Conservation (phyloP, 2,797 vertebrate species). For the Urophycis tenuis region DNA sequence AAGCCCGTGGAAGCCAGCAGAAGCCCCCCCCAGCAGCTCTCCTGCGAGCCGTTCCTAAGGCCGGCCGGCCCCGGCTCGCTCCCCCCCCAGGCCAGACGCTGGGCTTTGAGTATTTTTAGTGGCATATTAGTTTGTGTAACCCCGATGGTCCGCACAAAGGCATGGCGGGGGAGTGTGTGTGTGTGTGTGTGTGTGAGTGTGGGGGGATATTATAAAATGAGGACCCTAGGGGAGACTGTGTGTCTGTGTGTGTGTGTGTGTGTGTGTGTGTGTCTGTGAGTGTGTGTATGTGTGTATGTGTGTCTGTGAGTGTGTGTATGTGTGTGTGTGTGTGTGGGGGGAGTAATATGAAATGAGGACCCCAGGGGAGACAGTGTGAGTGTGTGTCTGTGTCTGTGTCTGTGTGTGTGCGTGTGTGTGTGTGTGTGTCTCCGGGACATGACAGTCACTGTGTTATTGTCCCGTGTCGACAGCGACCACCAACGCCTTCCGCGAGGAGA, state of each 20-base stretch:
- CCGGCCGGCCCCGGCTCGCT: too few relatives aligned
- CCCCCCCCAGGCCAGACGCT: slow-evolving; percentile 18
- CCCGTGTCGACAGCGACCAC: not conserved
- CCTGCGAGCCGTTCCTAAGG: too few relatives aligned
- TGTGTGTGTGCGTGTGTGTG: too few relatives aligned
- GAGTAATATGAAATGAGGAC: slow-evolving; percentile 48
- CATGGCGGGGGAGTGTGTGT: slow-evolving; percentile 66
- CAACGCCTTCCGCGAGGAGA: not conserved
- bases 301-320: slow-evolving; percentile 1
- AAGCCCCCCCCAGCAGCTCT: too few relatives aligned
- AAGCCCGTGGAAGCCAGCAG: too few relatives aligned
- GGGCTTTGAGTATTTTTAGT: slow-evolving; percentile 72
- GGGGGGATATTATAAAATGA: too few relatives aligned
- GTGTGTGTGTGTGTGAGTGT: not conserved
- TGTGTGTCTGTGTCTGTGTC: slow-evolving; percentile 44
- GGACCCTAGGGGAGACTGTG: too few relatives aligned
- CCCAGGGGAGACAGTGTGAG: slow-evolving; percentile 52
- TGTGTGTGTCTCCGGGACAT: too few relatives aligned
- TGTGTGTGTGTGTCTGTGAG: not conserved
- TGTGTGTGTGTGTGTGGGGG: slow-evolving; percentile 15
- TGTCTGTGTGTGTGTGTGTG: not conserved
- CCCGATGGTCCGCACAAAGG: slow-evolving; percentile 52
- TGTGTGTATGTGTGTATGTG: slow-evolving; percentile 49
- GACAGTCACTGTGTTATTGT: not conserved
- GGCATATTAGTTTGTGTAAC: slow-evolving; percentile 69